phyloP scores from a whole-genome alignment of 1,140 invertebrate species.

The Drosophila melanica region DNA sequence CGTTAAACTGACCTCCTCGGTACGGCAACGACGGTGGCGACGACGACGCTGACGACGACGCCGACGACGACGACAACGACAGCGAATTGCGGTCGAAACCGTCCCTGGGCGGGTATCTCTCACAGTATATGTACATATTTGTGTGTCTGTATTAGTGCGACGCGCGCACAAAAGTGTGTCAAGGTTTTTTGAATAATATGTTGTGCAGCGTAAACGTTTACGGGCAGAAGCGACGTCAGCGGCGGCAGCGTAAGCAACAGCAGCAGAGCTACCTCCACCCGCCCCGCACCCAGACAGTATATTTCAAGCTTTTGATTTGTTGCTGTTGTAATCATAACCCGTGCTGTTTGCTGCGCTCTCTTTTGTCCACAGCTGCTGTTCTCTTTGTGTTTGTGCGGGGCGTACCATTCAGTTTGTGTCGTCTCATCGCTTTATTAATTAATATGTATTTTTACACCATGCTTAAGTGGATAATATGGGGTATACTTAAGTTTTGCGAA shows the following conservation, averaged over 20 bases:
- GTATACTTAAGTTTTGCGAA: not conserved
- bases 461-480: not conserved
- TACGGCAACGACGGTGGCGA: slow-evolving; percentile 19
- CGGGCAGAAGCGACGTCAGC: slow-evolving; percentile 58
- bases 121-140: slow-evolving; percentile 37
- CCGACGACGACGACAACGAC: slow-evolving; percentile 43
- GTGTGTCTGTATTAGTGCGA: slow-evolving; percentile 55
- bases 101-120: slow-evolving; percentile 82
- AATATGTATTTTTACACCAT: slow-evolving; percentile 16
- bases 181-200: slow-evolving; percentile 84
- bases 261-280: slow-evolving; percentile 31
- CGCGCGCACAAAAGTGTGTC: slow-evolving; percentile 83
- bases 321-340: slow-evolving; percentile 70
- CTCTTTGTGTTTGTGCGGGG: slow-evolving; percentile 11
- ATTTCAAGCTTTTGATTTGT: slow-evolving; percentile 66
- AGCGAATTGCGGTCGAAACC: slow-evolving; percentile 83
- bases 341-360: slow-evolving; percentile 39
- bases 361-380: slow-evolving; percentile 19
- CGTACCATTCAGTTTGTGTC: slow-evolving; percentile 61
- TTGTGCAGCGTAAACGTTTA: slow-evolving; percentile 78
- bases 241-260: slow-evolving; percentile 22
- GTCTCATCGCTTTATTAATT: slow-evolving; percentile 56
- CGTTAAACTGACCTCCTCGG: slow-evolving; percentile 75
- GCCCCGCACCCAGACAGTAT: not conserved
- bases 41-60: slow-evolving; percentile 35